Base-by-base conservation (phyloP, 2,888 invertebrate genomes). In the Silvanus unidentatus region DNA sequence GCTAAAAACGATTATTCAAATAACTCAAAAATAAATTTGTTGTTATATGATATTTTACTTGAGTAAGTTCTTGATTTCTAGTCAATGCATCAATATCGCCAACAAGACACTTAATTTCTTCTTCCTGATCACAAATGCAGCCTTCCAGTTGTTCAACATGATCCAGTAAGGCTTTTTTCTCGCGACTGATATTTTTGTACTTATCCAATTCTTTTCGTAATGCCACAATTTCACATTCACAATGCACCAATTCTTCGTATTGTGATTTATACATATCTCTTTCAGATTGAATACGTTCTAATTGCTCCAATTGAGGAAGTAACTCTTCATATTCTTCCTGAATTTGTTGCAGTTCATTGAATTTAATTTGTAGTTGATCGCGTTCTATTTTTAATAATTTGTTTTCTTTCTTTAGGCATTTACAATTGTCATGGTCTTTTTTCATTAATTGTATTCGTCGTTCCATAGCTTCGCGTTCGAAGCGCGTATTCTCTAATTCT, bases 131-230 rank as follows among this genome's bases (percentile, higher is more conserved):
- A 63, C 77, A 74, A 13, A 75, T 69, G 60, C 74, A 74, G 47
- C 76, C 75, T 57, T 79, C 77, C 34, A 72, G 66, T 66, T 78
- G 78, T 52, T 74, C 71, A 29, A 78, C 62, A 65, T 76, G 76
- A 53, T 75, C 74, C 41, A 72, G 58, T 14, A 78, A 60, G 41
- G 57, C 51, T 57, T 75, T 77, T 56, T 73, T 73, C 54, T 80
- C 78, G 49, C 72, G 73, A n/a, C 5, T 32, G 6, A 63, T 63
- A 6, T 42, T 37, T 44, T 63, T 63, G 49, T 62, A 63, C 35
- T 52, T 55, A 30, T 66, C 63, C 10, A 65, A 54, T 45, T 68
- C 66, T 9, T 53, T 53, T 41, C 48, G 55, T 13, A 67, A 47
- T 1, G 48, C 40, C 28, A 8, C 32, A 12, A n/a, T 11, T 12